These are phyloP conservation scores for Halesus radiatus DNA, from an alignment of 1,140 invertebrate species.

Conservation along the genomic window DNA sequence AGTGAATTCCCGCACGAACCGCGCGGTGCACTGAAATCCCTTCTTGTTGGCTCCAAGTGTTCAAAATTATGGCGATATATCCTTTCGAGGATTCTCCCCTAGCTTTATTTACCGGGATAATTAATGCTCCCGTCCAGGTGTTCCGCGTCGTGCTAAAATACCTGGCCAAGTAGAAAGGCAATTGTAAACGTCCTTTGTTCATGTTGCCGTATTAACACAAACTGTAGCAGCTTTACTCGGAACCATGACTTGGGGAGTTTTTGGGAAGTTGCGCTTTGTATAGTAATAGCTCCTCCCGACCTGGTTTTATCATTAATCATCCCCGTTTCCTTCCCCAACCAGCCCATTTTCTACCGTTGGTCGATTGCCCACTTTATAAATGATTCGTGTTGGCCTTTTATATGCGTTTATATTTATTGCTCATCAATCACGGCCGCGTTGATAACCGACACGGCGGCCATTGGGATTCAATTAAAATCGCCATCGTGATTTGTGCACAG, in stretches of 20 bases:
- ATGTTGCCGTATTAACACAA: not conserved
- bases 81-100: not conserved
- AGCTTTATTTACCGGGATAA: too few species aligned
- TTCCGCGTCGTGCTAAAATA: not conserved
- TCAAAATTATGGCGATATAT: not conserved
- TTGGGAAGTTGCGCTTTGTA: not conserved
- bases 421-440: constrained; percentile 53
- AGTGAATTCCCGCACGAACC: constrained; percentile 10
- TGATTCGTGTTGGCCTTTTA: constrained; percentile 52
- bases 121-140: not conserved
- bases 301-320: constrained; percentile 47
- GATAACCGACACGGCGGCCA: constrained; percentile 30
- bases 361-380: constrained; percentile 46
- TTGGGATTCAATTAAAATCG: constrained; percentile 48
- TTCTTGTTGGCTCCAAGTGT: constrained; percentile 5
- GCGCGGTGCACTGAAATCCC: not conserved
- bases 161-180: not conserved
- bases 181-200: not conserved
- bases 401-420: constrained; percentile 49
- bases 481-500: constrained; percentile 23
- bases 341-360: constrained; percentile 32
- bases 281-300: constrained; percentile 16
- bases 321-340: constrained; percentile 12
- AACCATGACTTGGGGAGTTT: not conserved
- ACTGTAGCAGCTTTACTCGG: not conserved